Evolutionary conservation across 2,888 invertebrate genomes (phyloP).

Genomic region (Arge pagana): DNA sequence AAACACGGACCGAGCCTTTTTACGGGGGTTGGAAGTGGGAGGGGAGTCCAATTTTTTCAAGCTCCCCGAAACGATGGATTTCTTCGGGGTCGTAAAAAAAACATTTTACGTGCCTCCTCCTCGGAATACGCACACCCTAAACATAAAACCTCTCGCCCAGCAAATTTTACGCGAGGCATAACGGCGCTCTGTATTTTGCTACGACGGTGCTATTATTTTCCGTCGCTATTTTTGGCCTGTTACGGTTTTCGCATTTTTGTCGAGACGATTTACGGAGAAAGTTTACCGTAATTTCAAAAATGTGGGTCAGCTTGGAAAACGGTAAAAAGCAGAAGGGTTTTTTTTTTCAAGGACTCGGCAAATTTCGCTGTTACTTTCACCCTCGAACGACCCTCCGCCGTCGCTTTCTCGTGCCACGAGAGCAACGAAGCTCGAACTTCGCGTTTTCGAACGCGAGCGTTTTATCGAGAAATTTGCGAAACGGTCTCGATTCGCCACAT

Average conservation of each 20-base stretch:
- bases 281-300: conserved; percentile 13
- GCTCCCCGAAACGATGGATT: neutral
- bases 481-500: no score
- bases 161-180: conserved; percentile 10
- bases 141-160: conserved; percentile 7
- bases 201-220: conserved; percentile 7
- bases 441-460: no score
- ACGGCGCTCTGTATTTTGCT: conserved; percentile 17
- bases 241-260: conserved; percentile 18
- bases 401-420: no score
- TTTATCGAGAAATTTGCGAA: no score
- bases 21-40: no score
- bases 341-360: neutral
- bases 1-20: neutral
- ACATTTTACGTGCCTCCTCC: neutral
- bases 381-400: no score
- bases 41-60: conserved; percentile 6
- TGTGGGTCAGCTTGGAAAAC: conserved; percentile 10
- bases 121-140: neutral
- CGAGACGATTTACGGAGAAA: neutral
- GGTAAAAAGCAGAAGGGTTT: conserved; percentile 4
- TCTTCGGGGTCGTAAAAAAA: neutral
- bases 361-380: neutral
- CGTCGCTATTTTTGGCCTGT: neutral
- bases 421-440: no score